Evolutionary conservation across 1,140 invertebrate species (phyloP).

Genomic region (Trichoplusia ni): DNA sequence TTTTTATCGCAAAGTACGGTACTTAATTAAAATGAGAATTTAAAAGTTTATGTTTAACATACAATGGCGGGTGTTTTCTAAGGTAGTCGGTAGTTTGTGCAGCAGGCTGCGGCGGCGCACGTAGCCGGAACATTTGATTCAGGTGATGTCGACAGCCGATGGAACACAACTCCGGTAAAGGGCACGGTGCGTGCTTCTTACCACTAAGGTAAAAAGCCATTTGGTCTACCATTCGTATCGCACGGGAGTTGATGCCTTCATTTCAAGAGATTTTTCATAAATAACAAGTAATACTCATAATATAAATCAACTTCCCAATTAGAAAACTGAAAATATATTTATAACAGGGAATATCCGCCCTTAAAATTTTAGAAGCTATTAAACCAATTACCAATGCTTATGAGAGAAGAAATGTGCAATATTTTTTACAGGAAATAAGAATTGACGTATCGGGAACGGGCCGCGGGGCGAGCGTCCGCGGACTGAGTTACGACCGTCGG

Average conservation of each 20-base stretch:
- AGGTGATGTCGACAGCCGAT: neutral
- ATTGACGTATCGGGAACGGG: constrained; percentile 30
- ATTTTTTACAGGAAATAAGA: constrained; percentile 30
- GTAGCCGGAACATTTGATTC: constrained; percentile 8
- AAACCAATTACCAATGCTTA: constrained; percentile 21
- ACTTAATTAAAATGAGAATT: constrained; percentile 22
- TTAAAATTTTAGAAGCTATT: constrained; percentile 8
- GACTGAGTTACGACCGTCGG: constrained; percentile 61
- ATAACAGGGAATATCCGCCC: neutral
- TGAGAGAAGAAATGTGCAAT: constrained; percentile 20
- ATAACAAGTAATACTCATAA: too few species aligned
- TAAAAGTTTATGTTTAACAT: constrained; percentile 27
- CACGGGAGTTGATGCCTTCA: neutral
- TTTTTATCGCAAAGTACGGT: constrained; percentile 2
- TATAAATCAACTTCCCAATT: neutral
- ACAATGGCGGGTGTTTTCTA: constrained; percentile 18
- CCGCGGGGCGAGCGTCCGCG: constrained; percentile 28
- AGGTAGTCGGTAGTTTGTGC: neutral
- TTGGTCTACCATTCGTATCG: neutral
- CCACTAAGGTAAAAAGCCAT: neutral
- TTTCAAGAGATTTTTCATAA: too few species aligned
- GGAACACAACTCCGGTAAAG: neutral
- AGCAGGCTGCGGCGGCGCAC: neutral
- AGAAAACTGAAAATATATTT: constrained; percentile 1
- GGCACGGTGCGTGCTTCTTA: constrained; percentile 1